Evolutionary conservation across 2,888 invertebrate genomes (phyloP).

Genomic region (Bombylius discolor): DNA sequence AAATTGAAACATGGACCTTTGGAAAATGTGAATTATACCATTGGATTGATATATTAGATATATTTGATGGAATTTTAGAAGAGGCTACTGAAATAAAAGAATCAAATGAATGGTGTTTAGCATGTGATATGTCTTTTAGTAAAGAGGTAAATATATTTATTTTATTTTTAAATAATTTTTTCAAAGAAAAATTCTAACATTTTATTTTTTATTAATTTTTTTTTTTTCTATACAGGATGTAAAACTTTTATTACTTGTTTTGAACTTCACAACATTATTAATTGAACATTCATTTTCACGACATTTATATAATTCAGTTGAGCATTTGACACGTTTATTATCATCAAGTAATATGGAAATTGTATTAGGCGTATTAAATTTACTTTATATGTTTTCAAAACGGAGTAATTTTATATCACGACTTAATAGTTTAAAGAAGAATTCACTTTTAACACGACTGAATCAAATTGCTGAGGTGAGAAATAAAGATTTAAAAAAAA

Average conservation of each 20-base stretch:
- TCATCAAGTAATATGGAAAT: constrained; percentile 71
- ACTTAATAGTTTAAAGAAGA: constrained; percentile 55
- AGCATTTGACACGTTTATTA: constrained; percentile 62
- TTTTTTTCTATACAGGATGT: constrained; percentile 43
- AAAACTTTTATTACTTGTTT: constrained; percentile 56
- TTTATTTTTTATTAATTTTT: not conserved
- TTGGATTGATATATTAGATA: constrained; percentile 73
- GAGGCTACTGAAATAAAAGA: constrained; percentile 43
- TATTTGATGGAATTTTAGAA: constrained; percentile 60
- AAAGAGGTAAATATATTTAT: constrained; percentile 37
- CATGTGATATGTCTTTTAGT: constrained; percentile 56
- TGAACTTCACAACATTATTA: constrained; percentile 68
- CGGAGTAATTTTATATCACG: constrained; percentile 75
- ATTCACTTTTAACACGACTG: constrained; percentile 55
- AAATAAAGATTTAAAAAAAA: not conserved
- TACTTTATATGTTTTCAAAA: constrained; percentile 80
- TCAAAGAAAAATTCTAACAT: not conserved
- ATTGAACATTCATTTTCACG: constrained; percentile 81
- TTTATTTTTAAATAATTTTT: not conserved
- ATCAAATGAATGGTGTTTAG: constrained; percentile 37
- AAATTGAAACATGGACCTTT: constrained; percentile 69
- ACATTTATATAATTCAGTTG: constrained; percentile 78
- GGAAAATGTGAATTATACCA: constrained; percentile 78
- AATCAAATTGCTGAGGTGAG: constrained; percentile 67
- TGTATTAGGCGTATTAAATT: constrained; percentile 68